phyloP scores from a whole-genome alignment of 2,888 invertebrate species.

The Parelbella ahira region DNA sequence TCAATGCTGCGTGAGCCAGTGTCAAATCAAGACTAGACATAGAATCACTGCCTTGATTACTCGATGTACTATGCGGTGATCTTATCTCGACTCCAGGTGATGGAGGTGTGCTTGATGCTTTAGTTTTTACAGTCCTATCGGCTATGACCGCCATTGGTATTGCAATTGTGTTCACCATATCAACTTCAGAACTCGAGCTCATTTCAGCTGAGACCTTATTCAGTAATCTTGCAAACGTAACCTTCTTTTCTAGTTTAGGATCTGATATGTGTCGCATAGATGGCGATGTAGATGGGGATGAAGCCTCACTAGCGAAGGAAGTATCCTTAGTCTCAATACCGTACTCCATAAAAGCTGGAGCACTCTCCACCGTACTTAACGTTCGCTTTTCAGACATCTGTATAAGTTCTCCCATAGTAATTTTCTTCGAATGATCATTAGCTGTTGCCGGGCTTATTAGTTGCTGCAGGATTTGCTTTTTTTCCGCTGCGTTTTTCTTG shows the following conservation, averaged over 20 bases:
- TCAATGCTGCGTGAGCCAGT: slow-evolving; percentile 80
- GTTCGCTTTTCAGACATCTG: slow-evolving; percentile 84
- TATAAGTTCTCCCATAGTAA: slow-evolving; percentile 86
- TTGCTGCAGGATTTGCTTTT: slow-evolving; percentile 89
- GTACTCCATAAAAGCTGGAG: slow-evolving; percentile 71
- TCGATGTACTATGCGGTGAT: slow-evolving; percentile 84
- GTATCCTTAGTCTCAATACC: slow-evolving; percentile 81
- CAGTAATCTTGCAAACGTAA: slow-evolving; percentile 86
- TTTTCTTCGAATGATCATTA: slow-evolving; percentile 82
- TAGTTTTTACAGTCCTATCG: slow-evolving; percentile 59
- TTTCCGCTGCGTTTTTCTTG: slow-evolving; percentile 87
- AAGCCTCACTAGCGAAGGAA: slow-evolving; percentile 78
- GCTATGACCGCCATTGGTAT: slow-evolving; percentile 72
- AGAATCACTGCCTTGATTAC: slow-evolving; percentile 88
- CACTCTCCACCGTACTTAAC: slow-evolving; percentile 68
- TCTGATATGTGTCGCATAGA: slow-evolving; percentile 81
- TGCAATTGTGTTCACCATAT: slow-evolving; percentile 77
- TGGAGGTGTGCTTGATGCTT: slow-evolving; percentile 80
- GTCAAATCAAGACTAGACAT: slow-evolving; percentile 87
- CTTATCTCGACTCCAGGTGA: slow-evolving; percentile 84
- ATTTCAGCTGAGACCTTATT: slow-evolving; percentile 89
- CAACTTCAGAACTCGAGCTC: slow-evolving; percentile 87
- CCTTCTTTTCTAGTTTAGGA: slow-evolving; percentile 88
- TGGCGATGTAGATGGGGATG: slow-evolving; percentile 76
- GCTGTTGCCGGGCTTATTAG: slow-evolving; percentile 85